Percentiles rank a stretch among this genome's conserved stretches.
phyloP scores from a whole-genome alignment of 2,888 invertebrate genomes.

The Polymixis lichenea region DNA sequence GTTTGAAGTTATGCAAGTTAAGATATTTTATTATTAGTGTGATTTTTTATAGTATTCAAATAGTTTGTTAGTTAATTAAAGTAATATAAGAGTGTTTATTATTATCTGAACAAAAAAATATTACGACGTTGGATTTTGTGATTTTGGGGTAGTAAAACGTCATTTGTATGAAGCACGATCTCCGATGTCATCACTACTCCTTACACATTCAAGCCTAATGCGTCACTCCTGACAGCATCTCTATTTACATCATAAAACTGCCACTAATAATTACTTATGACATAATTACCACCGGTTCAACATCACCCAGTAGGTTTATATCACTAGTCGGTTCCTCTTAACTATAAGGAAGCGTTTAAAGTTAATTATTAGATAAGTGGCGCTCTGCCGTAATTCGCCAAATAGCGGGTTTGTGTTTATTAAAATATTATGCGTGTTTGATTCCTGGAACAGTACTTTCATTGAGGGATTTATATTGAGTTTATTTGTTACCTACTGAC shows the following conservation, averaged over 20 bases:
- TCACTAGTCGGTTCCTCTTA: constrained; percentile 38
- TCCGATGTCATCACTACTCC: background rate
- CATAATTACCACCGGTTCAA: constrained; percentile 35
- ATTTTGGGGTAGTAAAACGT: too few relatives aligned
- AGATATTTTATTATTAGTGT: too few relatives aligned
- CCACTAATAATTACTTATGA: constrained; percentile 33
- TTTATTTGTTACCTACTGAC: too few relatives aligned
- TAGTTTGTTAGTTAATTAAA: too few relatives aligned
- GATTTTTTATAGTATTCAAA: too few relatives aligned
- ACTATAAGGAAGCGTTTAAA: constrained; percentile 55
- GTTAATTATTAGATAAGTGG: constrained; percentile 40
- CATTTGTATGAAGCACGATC: background rate
- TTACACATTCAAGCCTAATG: background rate
- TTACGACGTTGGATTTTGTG: too few relatives aligned
- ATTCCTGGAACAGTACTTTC: background rate
- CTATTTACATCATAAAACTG: constrained; percentile 22
- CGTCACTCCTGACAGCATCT: constrained; percentile 27
- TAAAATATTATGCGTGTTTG: constrained; percentile 10
- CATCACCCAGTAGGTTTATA: constrained; percentile 46
- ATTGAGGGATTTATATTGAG: background rate
- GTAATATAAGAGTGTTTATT: too few relatives aligned
- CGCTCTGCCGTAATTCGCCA: constrained; percentile 23
- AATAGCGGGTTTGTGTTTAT: constrained; percentile 28
- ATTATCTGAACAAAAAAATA: too few relatives aligned
- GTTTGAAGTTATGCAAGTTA: too few relatives aligned